Conservation (phyloP, 1,140 invertebrate species). For the Stegodyphus mimosarum region DNA sequence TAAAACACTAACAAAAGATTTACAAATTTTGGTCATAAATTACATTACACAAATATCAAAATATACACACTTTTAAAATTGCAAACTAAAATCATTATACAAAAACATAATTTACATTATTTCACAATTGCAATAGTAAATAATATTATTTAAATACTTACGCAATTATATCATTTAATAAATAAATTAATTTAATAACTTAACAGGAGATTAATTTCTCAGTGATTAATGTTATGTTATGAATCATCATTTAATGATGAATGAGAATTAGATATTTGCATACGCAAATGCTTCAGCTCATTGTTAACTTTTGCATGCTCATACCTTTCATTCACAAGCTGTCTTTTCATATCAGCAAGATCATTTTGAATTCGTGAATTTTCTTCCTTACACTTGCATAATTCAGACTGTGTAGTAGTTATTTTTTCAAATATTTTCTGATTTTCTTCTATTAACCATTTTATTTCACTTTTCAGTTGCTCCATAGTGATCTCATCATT, state of each 20-base stretch:
- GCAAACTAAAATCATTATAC: too few species aligned
- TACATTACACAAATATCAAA: too few species aligned
- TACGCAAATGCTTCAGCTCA: slow-evolving; percentile 30
- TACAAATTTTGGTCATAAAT: too few species aligned
- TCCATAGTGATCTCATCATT: slow-evolving; percentile 33
- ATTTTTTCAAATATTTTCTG: slow-evolving; percentile 22
- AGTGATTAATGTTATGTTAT: too few species aligned
- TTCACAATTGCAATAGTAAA: too few species aligned
- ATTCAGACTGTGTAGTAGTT: slow-evolving; percentile 19
- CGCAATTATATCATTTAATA: too few species aligned
- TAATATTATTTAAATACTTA: too few species aligned
- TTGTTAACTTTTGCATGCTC: slow-evolving; percentile 47
- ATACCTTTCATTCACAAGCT: slow-evolving; percentile 37
- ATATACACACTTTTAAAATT: too few species aligned
- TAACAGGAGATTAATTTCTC: too few species aligned
- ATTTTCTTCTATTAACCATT: slow-evolving; percentile 39
- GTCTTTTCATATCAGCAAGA: slow-evolving; percentile 22
- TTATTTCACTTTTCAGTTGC: slow-evolving; percentile 37
- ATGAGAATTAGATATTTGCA: slow-evolving; percentile 30
- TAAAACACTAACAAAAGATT: too few species aligned
- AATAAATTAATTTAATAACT: too few species aligned
- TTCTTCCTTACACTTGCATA: slow-evolving; percentile 32
- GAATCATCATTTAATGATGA: slow-evolving; percentile 9
- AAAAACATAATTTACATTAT: too few species aligned
- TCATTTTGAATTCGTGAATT: slow-evolving; percentile 38